Conservation (phyloP, 2,888 invertebrate genomes). For the Exocentrus adspersus region DNA sequence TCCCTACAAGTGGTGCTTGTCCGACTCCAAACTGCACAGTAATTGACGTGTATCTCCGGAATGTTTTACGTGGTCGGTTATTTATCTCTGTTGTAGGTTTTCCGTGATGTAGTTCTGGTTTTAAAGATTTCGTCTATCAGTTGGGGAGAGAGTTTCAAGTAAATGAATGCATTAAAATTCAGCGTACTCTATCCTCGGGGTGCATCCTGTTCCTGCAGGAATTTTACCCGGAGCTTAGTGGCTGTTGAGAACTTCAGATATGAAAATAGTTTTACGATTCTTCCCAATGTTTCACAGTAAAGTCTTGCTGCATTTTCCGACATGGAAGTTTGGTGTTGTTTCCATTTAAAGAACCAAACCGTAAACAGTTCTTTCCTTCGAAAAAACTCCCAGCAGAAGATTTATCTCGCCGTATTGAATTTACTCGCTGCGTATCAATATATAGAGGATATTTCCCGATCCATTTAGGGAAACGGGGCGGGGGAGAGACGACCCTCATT, state of each 20-base stretch:
- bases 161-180: conserved; percentile 11
- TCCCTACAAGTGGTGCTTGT: conserved; percentile 11
- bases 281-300: not conserved
- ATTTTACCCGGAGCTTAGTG: not conserved
- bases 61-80: not conserved
- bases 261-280: not conserved
- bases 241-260: not conserved
- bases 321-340: no score
- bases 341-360: no score
- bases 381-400: no score
- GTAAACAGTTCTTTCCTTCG: no score
- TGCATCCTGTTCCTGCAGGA: not conserved
- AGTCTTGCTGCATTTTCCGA: not conserved
- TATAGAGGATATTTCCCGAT: not conserved
- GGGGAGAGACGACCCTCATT: not conserved
- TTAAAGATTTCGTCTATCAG: no score
- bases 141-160: no score
- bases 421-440: not conserved
- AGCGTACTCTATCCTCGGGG: not conserved
- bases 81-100: no score
- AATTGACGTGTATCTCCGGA: conserved; percentile 11
- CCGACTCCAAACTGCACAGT: not conserved
- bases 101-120: no score
- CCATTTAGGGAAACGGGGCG: not conserved
- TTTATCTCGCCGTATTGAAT: not conserved